Evolutionary conservation across 2,797 vertebrate species (phyloP).

Genomic region (Chelonia mydas): DNA sequence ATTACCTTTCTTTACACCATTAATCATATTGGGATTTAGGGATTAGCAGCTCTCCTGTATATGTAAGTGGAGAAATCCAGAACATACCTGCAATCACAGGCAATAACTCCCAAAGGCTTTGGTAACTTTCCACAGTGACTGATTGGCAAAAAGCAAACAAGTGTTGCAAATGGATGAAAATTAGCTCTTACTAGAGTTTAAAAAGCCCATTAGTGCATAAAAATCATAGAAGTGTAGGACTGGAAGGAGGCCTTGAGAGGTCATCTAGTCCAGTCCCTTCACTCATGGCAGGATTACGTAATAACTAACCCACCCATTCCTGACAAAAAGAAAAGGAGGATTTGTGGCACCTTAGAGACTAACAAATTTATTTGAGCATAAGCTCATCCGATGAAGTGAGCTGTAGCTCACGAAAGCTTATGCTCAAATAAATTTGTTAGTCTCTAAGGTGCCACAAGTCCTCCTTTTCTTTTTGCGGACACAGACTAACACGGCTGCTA

Average conservation of each 20-base stretch:
- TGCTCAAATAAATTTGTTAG: no score
- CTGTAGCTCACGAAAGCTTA: no score
- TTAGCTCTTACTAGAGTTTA: neutral
- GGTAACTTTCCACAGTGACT: conserved; percentile 24
- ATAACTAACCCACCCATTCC: neutral
- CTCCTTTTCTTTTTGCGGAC: no score
- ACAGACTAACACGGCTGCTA: no score
- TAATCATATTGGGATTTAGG: conserved; percentile 73
- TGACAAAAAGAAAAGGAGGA: neutral
- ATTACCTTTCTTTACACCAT: neutral
- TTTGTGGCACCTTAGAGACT: no score
- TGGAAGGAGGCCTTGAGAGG: neutral
- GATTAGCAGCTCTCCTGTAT: conserved; percentile 58
- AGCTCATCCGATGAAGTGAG: no score
- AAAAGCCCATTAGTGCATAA: neutral
- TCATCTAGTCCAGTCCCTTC: neutral
- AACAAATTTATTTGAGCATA: no score
- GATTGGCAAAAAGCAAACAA: neutral
- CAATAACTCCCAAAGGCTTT: neutral
- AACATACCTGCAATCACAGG: neutral
- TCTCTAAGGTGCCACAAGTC: no score
- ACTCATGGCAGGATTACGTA: neutral
- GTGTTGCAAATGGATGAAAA: neutral
- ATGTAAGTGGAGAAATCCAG: conserved; percentile 15
- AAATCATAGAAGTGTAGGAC: no score